Percentiles rank a stretch among this genome's conserved stretches.
Conservation (phyloP, 1,140 invertebrate genomes). For the Caenorhabditis inopinata region DNA sequence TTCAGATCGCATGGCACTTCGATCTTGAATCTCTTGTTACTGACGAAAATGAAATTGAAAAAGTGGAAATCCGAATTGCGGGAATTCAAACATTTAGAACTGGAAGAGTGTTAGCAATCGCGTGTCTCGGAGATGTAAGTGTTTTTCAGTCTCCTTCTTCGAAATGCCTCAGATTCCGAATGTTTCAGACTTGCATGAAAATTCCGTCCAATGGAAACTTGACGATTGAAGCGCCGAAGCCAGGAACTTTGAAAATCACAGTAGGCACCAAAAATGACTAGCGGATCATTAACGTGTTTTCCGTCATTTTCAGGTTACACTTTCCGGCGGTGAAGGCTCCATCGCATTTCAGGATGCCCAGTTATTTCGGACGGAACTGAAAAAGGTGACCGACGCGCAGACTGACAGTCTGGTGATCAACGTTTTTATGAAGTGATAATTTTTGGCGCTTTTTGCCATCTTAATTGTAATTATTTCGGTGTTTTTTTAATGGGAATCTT, state of each 20-base stretch:
- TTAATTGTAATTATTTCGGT: too few relatives aligned
- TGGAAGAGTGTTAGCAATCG: not conserved
- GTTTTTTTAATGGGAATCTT: too few relatives aligned
- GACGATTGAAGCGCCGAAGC: not conserved
- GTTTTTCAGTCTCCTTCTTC: not conserved
- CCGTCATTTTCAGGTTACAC: not conserved
- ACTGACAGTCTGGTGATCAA: too few relatives aligned
- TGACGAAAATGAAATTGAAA: not conserved
- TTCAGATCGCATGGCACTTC: constrained; percentile 67
- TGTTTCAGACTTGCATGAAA: constrained; percentile 35
- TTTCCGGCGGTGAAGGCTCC: not conserved
- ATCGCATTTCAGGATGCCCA: too few relatives aligned
- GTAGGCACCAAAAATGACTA: not conserved
- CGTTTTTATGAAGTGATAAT: too few relatives aligned
- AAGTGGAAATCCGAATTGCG: not conserved
- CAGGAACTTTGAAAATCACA: constrained; percentile 28
- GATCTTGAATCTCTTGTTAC: constrained; percentile 47
- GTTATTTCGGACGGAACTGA: too few relatives aligned
- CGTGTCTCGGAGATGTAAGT: constrained; percentile 30
- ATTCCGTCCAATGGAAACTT: not conserved
- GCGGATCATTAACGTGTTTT: not conserved
- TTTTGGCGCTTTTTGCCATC: too few relatives aligned
- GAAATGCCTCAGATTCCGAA: not conserved
- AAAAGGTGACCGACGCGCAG: too few relatives aligned
- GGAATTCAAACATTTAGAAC: constrained; percentile 21